A percentile compares a stretch with the other conserved stretches of the same genome.
These are phyloP conservation scores for Bilobella aurantiaca DNA, from an alignment of 1,140 invertebrate genomes.

Conservation along the genomic window DNA sequence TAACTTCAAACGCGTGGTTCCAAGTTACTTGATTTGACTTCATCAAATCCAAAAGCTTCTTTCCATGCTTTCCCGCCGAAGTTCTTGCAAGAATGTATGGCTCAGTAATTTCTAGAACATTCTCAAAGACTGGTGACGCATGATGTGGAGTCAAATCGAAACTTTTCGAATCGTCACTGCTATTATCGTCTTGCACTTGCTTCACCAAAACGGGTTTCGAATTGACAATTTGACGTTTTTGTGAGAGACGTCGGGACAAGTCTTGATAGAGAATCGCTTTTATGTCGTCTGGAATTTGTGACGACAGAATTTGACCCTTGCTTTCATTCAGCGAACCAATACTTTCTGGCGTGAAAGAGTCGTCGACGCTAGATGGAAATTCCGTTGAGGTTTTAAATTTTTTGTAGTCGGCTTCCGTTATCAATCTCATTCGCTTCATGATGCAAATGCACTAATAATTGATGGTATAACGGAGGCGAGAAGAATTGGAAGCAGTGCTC, in stretches of 20 bases:
- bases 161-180: background rate
- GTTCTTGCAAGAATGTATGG: too few species aligned
- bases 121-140: too few species aligned
- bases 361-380: background rate
- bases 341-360: background rate
- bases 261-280: background rate
- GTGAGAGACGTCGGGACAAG: background rate
- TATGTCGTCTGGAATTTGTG: background rate
- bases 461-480: background rate
- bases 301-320: background rate
- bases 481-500: background rate
- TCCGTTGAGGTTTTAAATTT: background rate
- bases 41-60: too few species aligned
- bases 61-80: too few species aligned
- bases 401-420: background rate
- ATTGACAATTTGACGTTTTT: background rate
- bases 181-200: background rate
- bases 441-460: background rate
- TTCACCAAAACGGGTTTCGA: background rate
- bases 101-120: too few species aligned
- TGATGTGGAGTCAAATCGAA: too few species aligned
- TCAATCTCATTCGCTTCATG: background rate
- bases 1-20: too few species aligned
- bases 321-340: background rate
- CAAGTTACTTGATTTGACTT: too few species aligned